Base-by-base conservation (phyloP, 2,888 invertebrate genomes). In the Hydroisotoma schaefferi region DNA sequence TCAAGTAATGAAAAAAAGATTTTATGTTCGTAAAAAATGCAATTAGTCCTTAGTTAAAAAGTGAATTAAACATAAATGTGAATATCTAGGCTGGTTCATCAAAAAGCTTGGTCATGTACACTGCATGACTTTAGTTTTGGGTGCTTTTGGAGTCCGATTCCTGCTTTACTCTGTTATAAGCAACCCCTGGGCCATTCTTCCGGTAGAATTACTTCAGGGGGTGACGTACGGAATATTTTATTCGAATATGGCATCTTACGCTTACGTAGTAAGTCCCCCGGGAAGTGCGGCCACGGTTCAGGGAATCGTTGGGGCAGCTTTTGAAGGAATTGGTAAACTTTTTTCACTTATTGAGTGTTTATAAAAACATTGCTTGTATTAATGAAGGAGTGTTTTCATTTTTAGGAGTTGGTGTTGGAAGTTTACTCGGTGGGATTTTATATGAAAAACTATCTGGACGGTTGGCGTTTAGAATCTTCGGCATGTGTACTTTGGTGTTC, bases 221-320 rank as follows among this genome's bases (percentile, higher is more conserved):
- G 79, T 94, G 25, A 91, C 93, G 0, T 89, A 90, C 75, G 94
- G 94, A 25, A 83, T 93, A 75, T 89, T 89, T 74, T 93, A 89
- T 76, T 85, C 91, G 0, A 87, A 90, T 10, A 90, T 92, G 88
- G 86, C 90, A n/a, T 89, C 90, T 0, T 93, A 91, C 77, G 91
- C 91, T 0, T 88, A 86, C 74, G 84, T 87, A 61, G 84, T 90
- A 0, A 87, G 92, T 1, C 90, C 90, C 0, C 83, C 86, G 0
- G 92, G 91, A 8, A 88, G 88, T 0, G 89, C 89, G 76, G 88
- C 91, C 0, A 92, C 93, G 15, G 85, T 92, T 73, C 90, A 90
- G 82, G 92, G 92, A 52, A 78, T 93, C 46, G 87, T 91, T 25
- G 90, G 92, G 15, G 90, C 90, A 2, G 80, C 90, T 48, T 93